Evolutionary conservation across 2,797 vertebrate genomes (phyloP).

Genomic region (Mormyrus hasselquistii): DNA sequence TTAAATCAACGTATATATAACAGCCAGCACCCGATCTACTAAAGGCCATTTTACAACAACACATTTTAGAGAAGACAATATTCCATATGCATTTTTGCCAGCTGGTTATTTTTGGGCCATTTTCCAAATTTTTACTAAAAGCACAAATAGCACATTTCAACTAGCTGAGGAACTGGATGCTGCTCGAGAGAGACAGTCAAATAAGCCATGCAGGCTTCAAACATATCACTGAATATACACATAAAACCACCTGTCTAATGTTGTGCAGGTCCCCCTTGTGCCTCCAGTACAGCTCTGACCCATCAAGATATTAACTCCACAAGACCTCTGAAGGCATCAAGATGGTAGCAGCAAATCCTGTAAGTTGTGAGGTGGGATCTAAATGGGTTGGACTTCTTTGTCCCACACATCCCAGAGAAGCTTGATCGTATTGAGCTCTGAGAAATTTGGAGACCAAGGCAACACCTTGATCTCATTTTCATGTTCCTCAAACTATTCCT

Average conservation of each 20-base stretch:
- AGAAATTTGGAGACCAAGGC: neutral
- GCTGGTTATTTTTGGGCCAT: neutral
- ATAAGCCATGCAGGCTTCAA: neutral
- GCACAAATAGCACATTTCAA: neutral
- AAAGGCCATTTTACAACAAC: neutral
- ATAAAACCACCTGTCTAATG: neutral
- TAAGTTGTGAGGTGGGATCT: neutral
- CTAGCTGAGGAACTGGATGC: neutral
- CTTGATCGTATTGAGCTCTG: neutral
- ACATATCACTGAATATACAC: neutral
- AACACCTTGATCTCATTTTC: neutral
- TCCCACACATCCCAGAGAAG: neutral
- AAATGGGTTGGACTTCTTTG: neutral
- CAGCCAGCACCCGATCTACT: neutral
- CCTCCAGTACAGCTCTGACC: neutral
- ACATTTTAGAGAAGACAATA: neutral
- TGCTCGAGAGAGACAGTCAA: neutral
- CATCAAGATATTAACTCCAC: neutral
- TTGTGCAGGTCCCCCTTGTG: neutral
- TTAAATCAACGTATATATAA: neutral
- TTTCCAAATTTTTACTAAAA: neutral
- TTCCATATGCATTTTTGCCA: neutral
- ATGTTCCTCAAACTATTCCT: neutral
- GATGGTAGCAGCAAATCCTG: neutral
- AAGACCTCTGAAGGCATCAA: neutral